phyloP scores from a whole-genome alignment of 2,888 invertebrate species.

The Leptogaster cylindrica region DNA sequence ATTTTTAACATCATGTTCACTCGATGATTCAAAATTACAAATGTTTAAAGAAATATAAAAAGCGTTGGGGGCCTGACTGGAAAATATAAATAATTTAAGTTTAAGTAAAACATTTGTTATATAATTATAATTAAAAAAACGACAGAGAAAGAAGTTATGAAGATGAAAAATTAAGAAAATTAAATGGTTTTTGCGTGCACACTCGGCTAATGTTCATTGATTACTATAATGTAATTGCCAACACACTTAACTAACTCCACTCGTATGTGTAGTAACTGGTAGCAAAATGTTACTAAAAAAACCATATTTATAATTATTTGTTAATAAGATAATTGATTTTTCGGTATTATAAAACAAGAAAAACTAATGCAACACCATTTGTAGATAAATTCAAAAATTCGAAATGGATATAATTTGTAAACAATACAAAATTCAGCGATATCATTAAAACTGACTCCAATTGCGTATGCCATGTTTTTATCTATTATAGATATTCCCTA shows the following conservation, averaged over 20 bases:
- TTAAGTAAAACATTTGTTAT: constrained; percentile 30
- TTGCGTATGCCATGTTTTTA: background rate
- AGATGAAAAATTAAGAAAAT: constrained; percentile 22
- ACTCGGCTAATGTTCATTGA: constrained; percentile 47
- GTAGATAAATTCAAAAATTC: too few species aligned
- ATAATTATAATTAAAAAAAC: constrained; percentile 16
- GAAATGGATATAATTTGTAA: background rate
- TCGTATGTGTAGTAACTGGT: constrained; percentile 25
- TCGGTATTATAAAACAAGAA: too few species aligned
- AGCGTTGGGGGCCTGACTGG: constrained; percentile 52
- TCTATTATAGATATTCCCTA: too few species aligned
- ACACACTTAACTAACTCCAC: constrained; percentile 41
- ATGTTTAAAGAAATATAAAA: constrained; percentile 44
- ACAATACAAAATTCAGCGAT: background rate
- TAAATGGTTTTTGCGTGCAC: constrained; percentile 48
- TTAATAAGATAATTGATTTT: too few species aligned
- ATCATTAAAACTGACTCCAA: too few species aligned
- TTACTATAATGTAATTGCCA: constrained; percentile 8
- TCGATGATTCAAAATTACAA: constrained; percentile 36
- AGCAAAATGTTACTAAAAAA: constrained; percentile 44
- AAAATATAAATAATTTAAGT: constrained; percentile 18
- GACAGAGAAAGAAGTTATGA: constrained; percentile 15
- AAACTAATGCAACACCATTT: too few species aligned
- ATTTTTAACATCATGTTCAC: too few species aligned
- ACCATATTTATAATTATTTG: too few species aligned